Conservation (phyloP, 2,888 invertebrate species). For the Eupithecia centaureata region DNA sequence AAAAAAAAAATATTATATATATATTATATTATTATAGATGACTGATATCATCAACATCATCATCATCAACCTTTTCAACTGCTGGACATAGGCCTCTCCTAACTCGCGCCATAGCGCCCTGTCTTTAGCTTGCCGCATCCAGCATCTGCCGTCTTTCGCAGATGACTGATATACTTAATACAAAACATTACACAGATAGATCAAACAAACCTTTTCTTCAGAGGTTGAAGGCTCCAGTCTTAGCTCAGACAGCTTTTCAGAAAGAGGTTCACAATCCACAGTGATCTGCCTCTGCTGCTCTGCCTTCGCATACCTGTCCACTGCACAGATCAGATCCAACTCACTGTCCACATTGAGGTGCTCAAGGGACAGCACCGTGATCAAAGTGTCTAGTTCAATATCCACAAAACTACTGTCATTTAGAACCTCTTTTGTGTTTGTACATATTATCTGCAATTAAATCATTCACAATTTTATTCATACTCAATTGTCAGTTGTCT, state of each 20-base stretch:
- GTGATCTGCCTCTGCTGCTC: slow-evolving; percentile 62
- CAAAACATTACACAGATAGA: too few relatives aligned
- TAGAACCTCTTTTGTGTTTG: slow-evolving; percentile 89
- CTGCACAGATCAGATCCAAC: slow-evolving; percentile 89
- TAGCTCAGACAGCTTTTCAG: slow-evolving; percentile 59
- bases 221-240: slow-evolving; percentile 75
- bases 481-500: too few relatives aligned
- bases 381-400: slow-evolving; percentile 88
- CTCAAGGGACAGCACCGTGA: slow-evolving; percentile 90
- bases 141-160: too few relatives aligned
- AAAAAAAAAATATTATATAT: too few relatives aligned
- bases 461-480: not conserved
- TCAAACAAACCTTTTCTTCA: slow-evolving; percentile 45
- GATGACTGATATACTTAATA: too few relatives aligned
- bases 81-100: too few relatives aligned
- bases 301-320: slow-evolving; percentile 82
- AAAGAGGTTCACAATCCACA: slow-evolving; percentile 56
- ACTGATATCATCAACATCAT: too few relatives aligned
- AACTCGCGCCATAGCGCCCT: too few relatives aligned
- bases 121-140: too few relatives aligned
- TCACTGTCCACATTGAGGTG: slow-evolving; percentile 90
- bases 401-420: slow-evolving; percentile 91
- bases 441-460: slow-evolving; percentile 87
- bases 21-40: too few relatives aligned
- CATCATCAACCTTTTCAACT: too few relatives aligned